Evolutionary conservation across 2,113 vertebrate genomes (phyloP).

Genomic region (Nibea albiflora): DNA sequence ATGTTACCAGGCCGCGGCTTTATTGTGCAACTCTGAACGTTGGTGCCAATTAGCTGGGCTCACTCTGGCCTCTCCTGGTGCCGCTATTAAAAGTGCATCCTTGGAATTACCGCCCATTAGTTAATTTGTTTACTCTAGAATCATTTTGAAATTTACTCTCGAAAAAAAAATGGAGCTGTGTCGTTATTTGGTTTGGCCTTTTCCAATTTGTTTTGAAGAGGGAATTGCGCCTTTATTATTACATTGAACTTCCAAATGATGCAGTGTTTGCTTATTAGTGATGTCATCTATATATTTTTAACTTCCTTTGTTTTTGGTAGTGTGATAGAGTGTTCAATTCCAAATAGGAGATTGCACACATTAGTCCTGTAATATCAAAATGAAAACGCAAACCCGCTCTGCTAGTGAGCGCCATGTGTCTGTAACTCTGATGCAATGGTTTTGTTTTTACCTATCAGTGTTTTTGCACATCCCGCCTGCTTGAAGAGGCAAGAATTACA

Average conservation of each 20-base stretch:
- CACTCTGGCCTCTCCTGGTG: conserved; percentile 60
- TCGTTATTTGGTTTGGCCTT: conserved; percentile 50
- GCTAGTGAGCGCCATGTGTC: background rate
- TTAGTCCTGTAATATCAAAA: background rate
- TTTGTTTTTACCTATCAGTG: conserved; percentile 3
- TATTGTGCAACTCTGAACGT: conserved; percentile 67
- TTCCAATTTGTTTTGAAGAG: conserved; percentile 62
- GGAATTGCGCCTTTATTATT: background rate
- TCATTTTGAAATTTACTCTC: conserved; percentile 61
- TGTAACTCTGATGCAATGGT: conserved; percentile 13
- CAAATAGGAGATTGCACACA: background rate
- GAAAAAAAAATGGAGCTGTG: conserved; percentile 41
- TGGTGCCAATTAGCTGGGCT: conserved; percentile 79
- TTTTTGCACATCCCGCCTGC: background rate
- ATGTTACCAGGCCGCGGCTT: conserved; percentile 75
- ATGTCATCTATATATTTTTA: background rate
- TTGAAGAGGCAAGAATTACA: background rate
- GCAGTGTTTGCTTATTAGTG: conserved; percentile 23
- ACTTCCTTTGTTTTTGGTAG: background rate
- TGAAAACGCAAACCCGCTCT: background rate
- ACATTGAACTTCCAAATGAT: conserved; percentile 7
- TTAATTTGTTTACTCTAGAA: conserved; percentile 75
- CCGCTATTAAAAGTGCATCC: conserved; percentile 57
- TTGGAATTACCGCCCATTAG: conserved; percentile 79
- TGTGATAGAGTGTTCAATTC: background rate